phyloP scores from a whole-genome alignment of 2,797 vertebrate species.

The Galago senegalensis region DNA sequence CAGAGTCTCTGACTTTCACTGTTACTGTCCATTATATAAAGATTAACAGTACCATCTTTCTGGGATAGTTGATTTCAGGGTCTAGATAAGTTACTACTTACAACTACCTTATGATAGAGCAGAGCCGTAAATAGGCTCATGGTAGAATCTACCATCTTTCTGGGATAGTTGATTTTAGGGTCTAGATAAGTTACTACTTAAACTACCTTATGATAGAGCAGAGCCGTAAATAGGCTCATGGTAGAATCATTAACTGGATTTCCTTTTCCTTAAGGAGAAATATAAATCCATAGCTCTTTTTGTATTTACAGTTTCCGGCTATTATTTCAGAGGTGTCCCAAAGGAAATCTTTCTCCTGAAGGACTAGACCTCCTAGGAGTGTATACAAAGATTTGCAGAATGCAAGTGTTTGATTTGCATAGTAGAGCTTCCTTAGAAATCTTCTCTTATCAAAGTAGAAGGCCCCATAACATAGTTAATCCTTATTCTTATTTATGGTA shows the following conservation, averaged over 20 bases:
- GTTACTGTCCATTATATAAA: neutral
- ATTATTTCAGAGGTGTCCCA: neutral
- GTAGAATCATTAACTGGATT: neutral
- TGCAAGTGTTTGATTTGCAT: neutral
- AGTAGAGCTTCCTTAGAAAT: neutral
- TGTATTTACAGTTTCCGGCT: no score
- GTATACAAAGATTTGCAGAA: neutral
- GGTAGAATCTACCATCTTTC: neutral
- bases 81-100: neutral
- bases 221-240: neutral
- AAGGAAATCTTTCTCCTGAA: neutral
- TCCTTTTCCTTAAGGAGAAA: neutral
- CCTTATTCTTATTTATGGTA: neutral
- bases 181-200: neutral
- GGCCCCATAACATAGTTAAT: neutral
- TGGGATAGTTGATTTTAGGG: neutral
- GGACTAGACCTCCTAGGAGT: neutral
- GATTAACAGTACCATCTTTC: neutral
- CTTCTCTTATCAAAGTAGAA: neutral
- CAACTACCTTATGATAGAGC: neutral
- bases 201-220: neutral
- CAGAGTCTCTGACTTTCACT: neutral
- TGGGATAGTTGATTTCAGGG: neutral
- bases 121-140: neutral
- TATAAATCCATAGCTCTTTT: neutral